Evolutionary conservation across 2,888 invertebrate genomes (phyloP), one percentile per base, ranked within the genome.

Genomic region (Meteorus colon): DNA sequence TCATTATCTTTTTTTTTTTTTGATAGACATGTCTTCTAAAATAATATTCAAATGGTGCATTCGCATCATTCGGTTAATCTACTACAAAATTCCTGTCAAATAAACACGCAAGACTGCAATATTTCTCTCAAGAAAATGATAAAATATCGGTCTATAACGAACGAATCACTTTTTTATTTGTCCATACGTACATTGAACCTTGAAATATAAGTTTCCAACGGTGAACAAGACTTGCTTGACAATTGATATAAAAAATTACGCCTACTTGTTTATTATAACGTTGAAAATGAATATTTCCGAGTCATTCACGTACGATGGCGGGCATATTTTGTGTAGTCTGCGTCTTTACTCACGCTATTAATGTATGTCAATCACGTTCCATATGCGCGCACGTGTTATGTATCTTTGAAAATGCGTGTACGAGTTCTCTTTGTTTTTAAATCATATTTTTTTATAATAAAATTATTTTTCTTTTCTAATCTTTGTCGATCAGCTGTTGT

Each of bases 401-500:
- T 77, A 71, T 75, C 67, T 75, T 67, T 65, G 55, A 45, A 75
- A 75, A 75, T 75, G 75, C 70, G 62, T 68, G 68, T 75, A 63
- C 51, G 62, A 81, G 80, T 85, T 84, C 82, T 83, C 82, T 83
- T 77, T 79, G 78, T 90, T 90, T 88, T 88, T 89, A 41, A 41
- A 41, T 41, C 41, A 41, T 90, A 82, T 91, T 92, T 92, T 90
- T 91, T 91, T 91, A 91, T 88, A 87, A 86, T 92, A 92, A 92
- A 88, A 89, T 90, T 88, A 90, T 66, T 37, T 75, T 67, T 66
- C 70, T 71, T 91, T 86, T 91, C 90, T 91, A 90, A 90, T 91
- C 90, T 92, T 92, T 92, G 91, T 92, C 91, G 91, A 91, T 91
- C 90, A 91, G 91, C 90, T 91, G 92, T 92, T 92, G 92, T 93